Base-by-base conservation (phyloP, 2,797 vertebrate species). In the Chanos chanos region DNA sequence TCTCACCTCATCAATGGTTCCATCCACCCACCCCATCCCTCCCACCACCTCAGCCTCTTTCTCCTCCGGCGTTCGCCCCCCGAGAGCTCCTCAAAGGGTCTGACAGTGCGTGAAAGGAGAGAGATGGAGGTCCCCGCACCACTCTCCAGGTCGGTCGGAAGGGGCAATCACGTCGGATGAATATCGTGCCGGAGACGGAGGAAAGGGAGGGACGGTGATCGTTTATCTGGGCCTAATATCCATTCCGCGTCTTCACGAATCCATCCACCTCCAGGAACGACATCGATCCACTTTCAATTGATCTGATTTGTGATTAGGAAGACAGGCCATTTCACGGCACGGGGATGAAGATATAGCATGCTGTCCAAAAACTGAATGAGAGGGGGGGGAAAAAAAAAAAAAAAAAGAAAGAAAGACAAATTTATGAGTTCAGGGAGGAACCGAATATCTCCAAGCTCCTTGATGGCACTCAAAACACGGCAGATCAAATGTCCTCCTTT, bases 1-100 rank as follows among this genome's bases (percentile, higher is more conserved):
- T 63, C 72, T 77, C 66, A 76, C 72, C 63, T 59, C 64, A 66
- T 79, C 68, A 50, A 63, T 49, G 55, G 21, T 57, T 4, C 51
- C 48, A 71, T 81, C 77, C 80, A 81, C 81, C 54, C 68, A 41
- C 50, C 60, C 70, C 68, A 75, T 78, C 72, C 68, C 76, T 74
- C 70, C 63, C 25, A 70, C 22, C 25, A 39, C 71, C 75, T 64
- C 52, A 71, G 68, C 43, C n/a, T n/a, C n/a, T n/a, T n/a, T n/a
- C n/a, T n/a, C n/a, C n/a, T n/a, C n/a, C n/a, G n/a, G n/a, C n/a
- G n/a, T n/a, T n/a, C n/a, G n/a, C n/a, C n/a, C n/a, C n/a, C n/a
- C n/a, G n/a, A n/a, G n/a, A n/a, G n/a, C n/a, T n/a, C n/a, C n/a
- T n/a, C n/a, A n/a, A n/a, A n/a, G n/a, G n/a, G n/a, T n/a, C n/a